Percentiles rank a stretch among this genome's conserved stretches.
phyloP scores from a whole-genome alignment of 2,888 invertebrate genomes.

The Agonum fuliginosum region DNA sequence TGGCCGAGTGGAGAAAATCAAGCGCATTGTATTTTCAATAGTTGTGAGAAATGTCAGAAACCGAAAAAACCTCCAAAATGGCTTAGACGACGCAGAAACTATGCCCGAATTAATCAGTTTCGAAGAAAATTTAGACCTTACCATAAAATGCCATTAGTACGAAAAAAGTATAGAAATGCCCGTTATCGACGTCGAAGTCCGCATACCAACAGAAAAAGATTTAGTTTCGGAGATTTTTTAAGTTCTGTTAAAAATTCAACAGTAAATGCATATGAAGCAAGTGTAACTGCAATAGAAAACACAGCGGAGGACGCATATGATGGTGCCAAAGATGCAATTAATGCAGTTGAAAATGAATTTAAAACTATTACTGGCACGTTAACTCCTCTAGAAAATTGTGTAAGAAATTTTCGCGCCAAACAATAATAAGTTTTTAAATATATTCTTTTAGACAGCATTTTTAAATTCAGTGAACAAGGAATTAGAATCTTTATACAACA shows the following conservation, averaged over 20 bases:
- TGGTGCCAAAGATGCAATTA: not conserved
- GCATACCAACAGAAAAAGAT: not conserved
- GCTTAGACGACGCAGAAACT: not conserved
- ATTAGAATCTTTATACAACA: constrained; percentile 8
- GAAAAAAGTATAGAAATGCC: not conserved
- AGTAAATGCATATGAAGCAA: not conserved
- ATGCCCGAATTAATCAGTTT: not conserved
- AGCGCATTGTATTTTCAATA: constrained; percentile 6
- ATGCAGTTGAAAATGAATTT: not conserved
- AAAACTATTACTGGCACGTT: not conserved
- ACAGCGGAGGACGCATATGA: not conserved
- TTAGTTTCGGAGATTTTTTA: not conserved
- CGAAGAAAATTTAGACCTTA: not conserved
- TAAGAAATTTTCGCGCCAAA: constrained; percentile 3
- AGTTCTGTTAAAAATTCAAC: not conserved
- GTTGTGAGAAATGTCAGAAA: constrained; percentile 6
- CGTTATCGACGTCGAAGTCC: not conserved
- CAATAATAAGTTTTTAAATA: not conserved
- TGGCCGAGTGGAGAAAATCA: not conserved
- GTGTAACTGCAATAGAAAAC: not conserved
- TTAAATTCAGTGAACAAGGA: constrained; percentile 2
- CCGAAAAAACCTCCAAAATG: not conserved
- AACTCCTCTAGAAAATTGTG: constrained; percentile 16
- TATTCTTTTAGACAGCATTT: constrained; percentile 47
- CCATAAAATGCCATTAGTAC: constrained; percentile 3